A percentile compares a stretch with the other conserved stretches of the same genome.
phyloP scores from a whole-genome alignment of 2,797 vertebrate species.

The Poecile montanus region DNA sequence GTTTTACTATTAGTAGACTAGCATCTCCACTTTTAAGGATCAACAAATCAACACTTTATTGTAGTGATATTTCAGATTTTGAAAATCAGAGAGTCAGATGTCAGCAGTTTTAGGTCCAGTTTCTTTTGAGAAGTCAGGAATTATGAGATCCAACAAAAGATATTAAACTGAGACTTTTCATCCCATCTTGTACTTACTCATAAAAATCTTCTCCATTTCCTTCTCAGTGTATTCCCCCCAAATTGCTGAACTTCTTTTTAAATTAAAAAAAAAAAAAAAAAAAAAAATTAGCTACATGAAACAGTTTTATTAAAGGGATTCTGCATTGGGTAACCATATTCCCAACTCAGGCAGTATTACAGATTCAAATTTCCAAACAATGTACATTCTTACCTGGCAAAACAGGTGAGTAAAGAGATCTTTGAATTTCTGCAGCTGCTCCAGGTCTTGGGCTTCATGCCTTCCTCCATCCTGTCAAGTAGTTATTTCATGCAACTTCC shows the following conservation, averaged over 20 bases:
- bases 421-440: not conserved
- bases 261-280: not conserved
- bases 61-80: not conserved
- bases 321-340: not conserved
- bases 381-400: not conserved
- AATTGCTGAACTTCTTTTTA: not conserved
- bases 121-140: not conserved
- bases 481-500: not conserved
- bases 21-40: not conserved
- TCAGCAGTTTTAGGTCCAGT: not conserved
- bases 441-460: not conserved
- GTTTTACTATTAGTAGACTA: not conserved
- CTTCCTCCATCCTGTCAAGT: not conserved
- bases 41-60: not conserved
- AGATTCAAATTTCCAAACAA: not conserved
- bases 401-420: not conserved
- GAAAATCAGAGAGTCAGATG: not conserved
- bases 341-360: not conserved
- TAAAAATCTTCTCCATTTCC: not conserved
- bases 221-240: not conserved
- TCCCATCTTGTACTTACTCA: not conserved
- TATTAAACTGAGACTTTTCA: not conserved
- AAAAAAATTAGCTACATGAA: not conserved
- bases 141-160: not conserved
- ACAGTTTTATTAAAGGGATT: not conserved